These are phyloP conservation scores for Penaeus japonicus DNA, from an alignment of 1,140 invertebrate species.

Conservation along the genomic window DNA sequence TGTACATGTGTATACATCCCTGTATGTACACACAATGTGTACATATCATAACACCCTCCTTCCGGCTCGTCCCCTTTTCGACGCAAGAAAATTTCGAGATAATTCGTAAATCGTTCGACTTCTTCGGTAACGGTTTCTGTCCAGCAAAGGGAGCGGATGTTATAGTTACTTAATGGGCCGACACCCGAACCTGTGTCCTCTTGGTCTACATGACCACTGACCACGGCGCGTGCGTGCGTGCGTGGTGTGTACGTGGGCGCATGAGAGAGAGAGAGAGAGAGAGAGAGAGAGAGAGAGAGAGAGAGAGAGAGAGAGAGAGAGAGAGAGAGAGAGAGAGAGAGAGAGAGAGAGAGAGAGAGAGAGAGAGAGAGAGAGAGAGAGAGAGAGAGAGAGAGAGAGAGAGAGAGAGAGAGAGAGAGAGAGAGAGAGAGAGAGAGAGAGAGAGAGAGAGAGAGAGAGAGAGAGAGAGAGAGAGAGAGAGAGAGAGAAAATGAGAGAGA, in stretches of 20 bases:
- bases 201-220: neutral
- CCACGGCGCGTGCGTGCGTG: slow-evolving; percentile 11
- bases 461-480: neutral
- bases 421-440: neutral
- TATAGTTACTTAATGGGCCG: no score
- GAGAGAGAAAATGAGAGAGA: neutral
- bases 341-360: neutral
- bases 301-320: slow-evolving; percentile 19
- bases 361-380: neutral
- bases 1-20: no score
- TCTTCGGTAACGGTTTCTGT: no score
- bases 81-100: no score
- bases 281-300: slow-evolving; percentile 19
- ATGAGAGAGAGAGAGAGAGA: neutral
- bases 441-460: neutral
- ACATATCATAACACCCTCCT: no score
- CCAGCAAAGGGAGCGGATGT: no score
- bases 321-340: slow-evolving; percentile 48
- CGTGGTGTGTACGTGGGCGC: neutral
- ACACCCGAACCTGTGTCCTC: neutral
- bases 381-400: neutral
- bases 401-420: neutral
- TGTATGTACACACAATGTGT: no score
- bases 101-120: no score
- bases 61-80: no score